These are phyloP conservation scores for Dasyornis broadbenti DNA, from an alignment of 2,113 vertebrate genomes.

Conservation along the genomic window DNA sequence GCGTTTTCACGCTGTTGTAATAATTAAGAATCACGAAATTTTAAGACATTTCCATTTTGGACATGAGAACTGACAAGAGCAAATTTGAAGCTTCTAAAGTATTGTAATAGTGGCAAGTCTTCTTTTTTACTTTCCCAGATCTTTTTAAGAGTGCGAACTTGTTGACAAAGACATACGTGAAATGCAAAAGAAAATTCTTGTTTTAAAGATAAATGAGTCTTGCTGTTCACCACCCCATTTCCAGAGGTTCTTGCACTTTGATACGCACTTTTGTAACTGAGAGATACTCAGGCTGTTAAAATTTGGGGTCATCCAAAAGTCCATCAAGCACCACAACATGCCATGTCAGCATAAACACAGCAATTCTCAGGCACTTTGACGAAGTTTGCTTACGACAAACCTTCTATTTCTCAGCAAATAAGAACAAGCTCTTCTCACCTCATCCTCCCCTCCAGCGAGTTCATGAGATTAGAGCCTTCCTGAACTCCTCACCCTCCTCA, in stretches of 20 bases:
- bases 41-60: neutral
- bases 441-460: neutral
- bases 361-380: neutral
- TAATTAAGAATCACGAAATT: neutral
- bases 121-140: neutral
- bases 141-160: neutral
- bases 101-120: neutral
- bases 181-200: neutral
- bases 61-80: neutral
- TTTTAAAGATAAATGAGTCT: neutral
- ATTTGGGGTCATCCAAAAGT: neutral
- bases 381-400: neutral
- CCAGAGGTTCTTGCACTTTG: neutral
- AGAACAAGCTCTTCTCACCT: neutral
- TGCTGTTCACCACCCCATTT: neutral
- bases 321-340: neutral
- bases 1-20: neutral
- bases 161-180: neutral
- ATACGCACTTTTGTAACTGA: neutral
- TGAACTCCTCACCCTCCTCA: neutral
- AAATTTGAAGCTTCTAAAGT: neutral
- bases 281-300: neutral
- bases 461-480: neutral
- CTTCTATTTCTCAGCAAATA: neutral
- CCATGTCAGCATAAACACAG: neutral